A percentile compares a stretch with the other conserved stretches of the same genome.
Conservation (phyloP, 2,113 vertebrate species). For the Conger conger region DNA sequence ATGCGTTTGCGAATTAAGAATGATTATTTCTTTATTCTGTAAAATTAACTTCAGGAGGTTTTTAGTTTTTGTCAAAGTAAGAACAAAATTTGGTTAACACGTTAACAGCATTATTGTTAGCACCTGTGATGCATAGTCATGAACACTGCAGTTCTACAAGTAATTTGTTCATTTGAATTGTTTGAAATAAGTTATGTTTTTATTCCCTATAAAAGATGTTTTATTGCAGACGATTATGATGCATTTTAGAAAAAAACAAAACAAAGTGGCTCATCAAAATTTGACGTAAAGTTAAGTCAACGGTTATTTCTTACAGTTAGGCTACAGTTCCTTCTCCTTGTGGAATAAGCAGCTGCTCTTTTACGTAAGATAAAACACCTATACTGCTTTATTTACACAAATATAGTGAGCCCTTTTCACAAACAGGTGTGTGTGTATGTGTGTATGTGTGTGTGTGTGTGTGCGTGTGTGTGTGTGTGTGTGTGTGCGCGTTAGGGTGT, state of each 20-base stretch:
- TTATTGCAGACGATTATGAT: too few relatives aligned
- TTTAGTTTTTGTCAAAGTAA: constrained; percentile 18
- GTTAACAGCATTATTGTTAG: not conserved
- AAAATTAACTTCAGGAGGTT: constrained; percentile 18
- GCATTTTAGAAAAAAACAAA: too few relatives aligned
- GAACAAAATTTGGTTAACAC: constrained; percentile 17
- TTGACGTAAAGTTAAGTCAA: too few relatives aligned
- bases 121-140: constrained; percentile 24
- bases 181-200: too few relatives aligned
- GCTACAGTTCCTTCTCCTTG: too few relatives aligned
- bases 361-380: too few relatives aligned
- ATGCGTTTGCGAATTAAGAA: constrained; percentile 3
- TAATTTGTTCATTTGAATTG: not conserved
- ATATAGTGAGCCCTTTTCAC: not conserved
- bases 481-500: too few relatives aligned
- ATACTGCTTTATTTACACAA: not conserved
- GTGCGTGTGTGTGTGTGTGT: not conserved
- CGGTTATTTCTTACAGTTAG: too few relatives aligned
- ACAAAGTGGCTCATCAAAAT: too few relatives aligned
- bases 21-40: not conserved
- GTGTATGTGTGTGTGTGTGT: not conserved
- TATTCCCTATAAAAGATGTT: too few relatives aligned
- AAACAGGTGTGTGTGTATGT: not conserved
- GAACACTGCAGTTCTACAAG: not conserved
- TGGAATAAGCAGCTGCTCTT: too few relatives aligned